Percentiles rank a stretch among this genome's conserved stretches.
Evolutionary conservation across 2,888 invertebrate species (phyloP).

Genomic region (Microdon myrmicae): DNA sequence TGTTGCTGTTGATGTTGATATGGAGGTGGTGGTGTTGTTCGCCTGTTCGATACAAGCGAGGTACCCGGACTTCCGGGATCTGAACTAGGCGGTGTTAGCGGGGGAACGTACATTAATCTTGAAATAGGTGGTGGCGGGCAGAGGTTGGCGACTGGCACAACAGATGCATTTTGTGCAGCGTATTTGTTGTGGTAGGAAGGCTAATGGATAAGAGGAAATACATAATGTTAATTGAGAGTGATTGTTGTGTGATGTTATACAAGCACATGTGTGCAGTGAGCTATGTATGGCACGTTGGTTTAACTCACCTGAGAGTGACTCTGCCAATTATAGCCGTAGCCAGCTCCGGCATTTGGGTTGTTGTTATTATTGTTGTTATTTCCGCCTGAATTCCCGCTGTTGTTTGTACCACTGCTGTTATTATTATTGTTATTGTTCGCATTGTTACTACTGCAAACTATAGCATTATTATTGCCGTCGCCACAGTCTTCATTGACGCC

Average conservation of each 20-base stretch:
- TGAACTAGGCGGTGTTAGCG: slow-evolving; percentile 87
- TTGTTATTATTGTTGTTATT: slow-evolving; percentile 51
- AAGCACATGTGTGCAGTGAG: slow-evolving; percentile 38
- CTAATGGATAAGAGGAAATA: slow-evolving; percentile 48
- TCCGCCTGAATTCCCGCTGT: slow-evolving; percentile 51
- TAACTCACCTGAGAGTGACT: slow-evolving; percentile 63
- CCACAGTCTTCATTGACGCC: slow-evolving; percentile 32
- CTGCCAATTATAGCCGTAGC: slow-evolving; percentile 65
- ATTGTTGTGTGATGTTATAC: slow-evolving; percentile 13
- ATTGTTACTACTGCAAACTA: slow-evolving; percentile 20
- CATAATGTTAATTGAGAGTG: slow-evolving; percentile 21
- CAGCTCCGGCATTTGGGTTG: slow-evolving; percentile 53
- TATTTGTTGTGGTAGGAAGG: slow-evolving; percentile 59
- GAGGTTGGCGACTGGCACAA: slow-evolving; percentile 40
- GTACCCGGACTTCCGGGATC: slow-evolving; percentile 86
- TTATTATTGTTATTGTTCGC: slow-evolving; percentile 15
- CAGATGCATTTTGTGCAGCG: slow-evolving; percentile 55
- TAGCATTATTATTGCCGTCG: slow-evolving; percentile 8
- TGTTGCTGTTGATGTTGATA: slow-evolving; percentile 59
- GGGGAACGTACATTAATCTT: slow-evolving; percentile 82
- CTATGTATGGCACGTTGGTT: slow-evolving; percentile 19
- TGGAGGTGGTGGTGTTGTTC: slow-evolving; percentile 63
- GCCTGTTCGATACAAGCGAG: slow-evolving; percentile 72
- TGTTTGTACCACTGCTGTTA: slow-evolving; percentile 37
- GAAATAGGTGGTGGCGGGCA: slow-evolving; percentile 58